phyloP scores from a whole-genome alignment of 1,140 invertebrate species.

The Trichomalopsis sarcophagae region DNA sequence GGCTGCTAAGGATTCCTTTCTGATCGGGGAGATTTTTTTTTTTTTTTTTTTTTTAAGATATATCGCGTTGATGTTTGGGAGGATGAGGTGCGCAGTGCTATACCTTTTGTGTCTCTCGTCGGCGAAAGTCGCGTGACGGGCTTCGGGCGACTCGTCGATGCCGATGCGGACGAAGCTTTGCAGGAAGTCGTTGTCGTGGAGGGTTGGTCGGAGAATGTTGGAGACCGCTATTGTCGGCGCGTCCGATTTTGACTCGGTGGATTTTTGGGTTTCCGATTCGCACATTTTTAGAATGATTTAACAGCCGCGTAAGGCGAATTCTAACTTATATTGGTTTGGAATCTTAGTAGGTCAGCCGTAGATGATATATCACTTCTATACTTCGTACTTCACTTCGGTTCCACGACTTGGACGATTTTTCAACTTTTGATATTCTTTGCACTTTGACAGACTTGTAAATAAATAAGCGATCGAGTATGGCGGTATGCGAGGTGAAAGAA shows the following conservation, averaged over 20 bases:
- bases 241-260: neutral
- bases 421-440: too few relatives aligned
- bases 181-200: conserved; percentile 82
- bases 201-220: conserved; percentile 67
- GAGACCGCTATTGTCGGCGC: conserved; percentile 41
- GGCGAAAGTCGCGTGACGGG: neutral
- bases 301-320: too few relatives aligned
- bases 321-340: too few relatives aligned
- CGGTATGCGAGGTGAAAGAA: conserved; percentile 43
- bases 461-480: neutral
- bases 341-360: too few relatives aligned
- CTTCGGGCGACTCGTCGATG: conserved; percentile 64
- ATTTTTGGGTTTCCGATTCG: neutral
- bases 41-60: too few relatives aligned
- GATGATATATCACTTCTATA: too few relatives aligned
- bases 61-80: too few relatives aligned
- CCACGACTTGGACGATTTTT: too few relatives aligned
- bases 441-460: neutral
- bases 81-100: neutral
- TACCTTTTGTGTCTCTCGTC: conserved; percentile 48
- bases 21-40: neutral
- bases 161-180: conserved; percentile 84
- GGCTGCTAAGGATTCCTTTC: conserved; percentile 1
- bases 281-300: neutral
- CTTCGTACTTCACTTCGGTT: too few relatives aligned